Evolutionary conservation across 2,113 vertebrate genomes (phyloP).

Genomic region (Gambusia holbrooki): DNA sequence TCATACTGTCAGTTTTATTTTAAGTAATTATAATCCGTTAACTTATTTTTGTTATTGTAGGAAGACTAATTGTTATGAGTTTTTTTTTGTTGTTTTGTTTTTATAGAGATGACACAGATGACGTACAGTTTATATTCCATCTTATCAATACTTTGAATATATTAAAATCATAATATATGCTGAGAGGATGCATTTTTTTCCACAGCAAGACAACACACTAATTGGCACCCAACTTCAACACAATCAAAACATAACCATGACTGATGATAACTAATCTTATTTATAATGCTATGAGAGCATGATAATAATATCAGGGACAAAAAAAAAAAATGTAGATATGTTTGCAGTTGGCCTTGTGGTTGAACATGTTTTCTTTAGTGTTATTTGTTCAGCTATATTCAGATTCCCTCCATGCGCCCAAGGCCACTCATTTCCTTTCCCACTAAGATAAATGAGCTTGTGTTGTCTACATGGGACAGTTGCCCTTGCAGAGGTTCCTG

Average conservation of each 20-base stretch:
- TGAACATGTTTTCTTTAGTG: background rate
- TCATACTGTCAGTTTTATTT: too few relatives aligned
- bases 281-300: background rate
- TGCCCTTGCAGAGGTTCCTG: slow-evolving; percentile 41
- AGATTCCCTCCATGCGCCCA: background rate
- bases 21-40: too few relatives aligned
- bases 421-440: slow-evolving; percentile 38
- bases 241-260: background rate
- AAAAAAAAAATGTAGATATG: background rate
- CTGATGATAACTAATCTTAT: background rate
- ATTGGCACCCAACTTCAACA: background rate
- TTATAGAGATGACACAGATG: too few relatives aligned
- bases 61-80: too few relatives aligned
- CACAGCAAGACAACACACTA: background rate
- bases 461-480: slow-evolving; percentile 36
- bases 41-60: too few relatives aligned
- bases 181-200: too few relatives aligned
- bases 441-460: slow-evolving; percentile 47
- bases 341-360: background rate
- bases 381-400: background rate
- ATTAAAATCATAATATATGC: too few relatives aligned
- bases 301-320: background rate
- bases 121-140: background rate
- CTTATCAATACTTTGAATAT: too few relatives aligned
- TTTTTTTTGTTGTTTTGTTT: too few relatives aligned